Conservation (phyloP, 2,797 vertebrate genomes). For the Borostomias antarcticus region DNA sequence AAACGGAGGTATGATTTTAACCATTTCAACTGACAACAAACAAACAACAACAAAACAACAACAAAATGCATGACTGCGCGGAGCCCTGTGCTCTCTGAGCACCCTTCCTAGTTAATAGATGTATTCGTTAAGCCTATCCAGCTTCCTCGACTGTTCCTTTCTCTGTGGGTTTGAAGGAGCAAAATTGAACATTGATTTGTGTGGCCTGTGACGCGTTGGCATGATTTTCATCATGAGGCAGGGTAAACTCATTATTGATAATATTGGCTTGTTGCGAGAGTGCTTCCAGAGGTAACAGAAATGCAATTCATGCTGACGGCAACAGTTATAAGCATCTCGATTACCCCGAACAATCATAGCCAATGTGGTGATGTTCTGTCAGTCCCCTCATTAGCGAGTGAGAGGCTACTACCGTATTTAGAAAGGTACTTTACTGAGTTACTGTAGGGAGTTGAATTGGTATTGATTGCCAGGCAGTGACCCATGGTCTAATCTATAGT, state of each 20-base stretch:
- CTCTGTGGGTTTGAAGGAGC: background rate
- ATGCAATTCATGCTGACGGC: conserved; percentile 24
- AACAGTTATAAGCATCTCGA: conserved; percentile 15
- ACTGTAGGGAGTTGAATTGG: conserved; percentile 9
- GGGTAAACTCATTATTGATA: background rate
- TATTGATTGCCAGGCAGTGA: conserved; percentile 18
- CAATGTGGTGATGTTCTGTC: conserved; percentile 1
- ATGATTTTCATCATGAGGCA: conserved; percentile 11
- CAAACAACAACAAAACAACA: too few relatives aligned
- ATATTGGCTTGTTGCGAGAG: conserved; percentile 5
- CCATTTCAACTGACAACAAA: too few relatives aligned
- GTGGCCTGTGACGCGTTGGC: conserved; percentile 13
- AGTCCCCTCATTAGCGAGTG: conserved; percentile 5
- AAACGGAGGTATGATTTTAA: too few relatives aligned
- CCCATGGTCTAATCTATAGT: conserved; percentile 8
- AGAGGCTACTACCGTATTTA: background rate
- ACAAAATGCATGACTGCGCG: too few relatives aligned
- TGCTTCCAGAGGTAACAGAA: conserved; percentile 5
- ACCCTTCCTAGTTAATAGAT: too few relatives aligned
- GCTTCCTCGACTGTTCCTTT: background rate
- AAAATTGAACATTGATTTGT: conserved; percentile 14
- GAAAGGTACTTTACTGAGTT: background rate
- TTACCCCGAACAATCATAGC: conserved; percentile 3
- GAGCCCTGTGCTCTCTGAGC: conserved; percentile 1
- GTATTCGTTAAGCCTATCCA: background rate